These are phyloP conservation scores for Ibidorhyncha struthersii DNA, from an alignment of 2,113 vertebrate species.

Conservation along the genomic window DNA sequence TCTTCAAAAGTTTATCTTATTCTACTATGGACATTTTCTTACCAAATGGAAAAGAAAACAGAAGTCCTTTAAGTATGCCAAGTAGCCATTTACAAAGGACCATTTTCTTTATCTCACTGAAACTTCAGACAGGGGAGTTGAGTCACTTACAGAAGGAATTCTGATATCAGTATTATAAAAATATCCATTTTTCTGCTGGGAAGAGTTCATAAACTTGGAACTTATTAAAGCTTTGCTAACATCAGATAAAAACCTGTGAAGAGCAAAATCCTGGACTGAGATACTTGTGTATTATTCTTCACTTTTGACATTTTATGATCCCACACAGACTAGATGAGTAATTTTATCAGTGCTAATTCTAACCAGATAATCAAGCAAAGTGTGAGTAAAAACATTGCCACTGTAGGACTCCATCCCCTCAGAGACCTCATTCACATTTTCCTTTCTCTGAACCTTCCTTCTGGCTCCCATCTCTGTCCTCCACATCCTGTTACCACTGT, in stretches of 20 bases:
- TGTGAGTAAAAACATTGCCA: background rate
- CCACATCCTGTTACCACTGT: background rate
- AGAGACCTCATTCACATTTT: background rate
- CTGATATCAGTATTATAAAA: background rate
- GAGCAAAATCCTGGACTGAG: background rate
- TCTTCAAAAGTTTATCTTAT: background rate
- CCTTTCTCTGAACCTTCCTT: background rate
- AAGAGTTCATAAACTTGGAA: background rate
- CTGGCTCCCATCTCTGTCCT: constrained; percentile 2
- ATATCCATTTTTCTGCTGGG: background rate
- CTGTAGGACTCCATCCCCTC: background rate
- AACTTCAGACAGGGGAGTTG: background rate
- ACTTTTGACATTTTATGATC: background rate
- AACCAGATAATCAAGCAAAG: background rate
- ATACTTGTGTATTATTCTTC: background rate
- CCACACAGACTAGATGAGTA: background rate
- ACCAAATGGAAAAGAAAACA: background rate
- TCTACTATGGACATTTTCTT: background rate
- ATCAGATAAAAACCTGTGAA: background rate
- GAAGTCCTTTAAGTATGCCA: background rate
- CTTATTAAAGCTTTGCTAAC: background rate
- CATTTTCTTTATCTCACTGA: background rate
- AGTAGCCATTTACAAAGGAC: background rate
- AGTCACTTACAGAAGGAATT: background rate
- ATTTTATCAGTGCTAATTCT: constrained; percentile 8